Conservation (phyloP, 2,888 invertebrate genomes). For the Macaria notata region DNA sequence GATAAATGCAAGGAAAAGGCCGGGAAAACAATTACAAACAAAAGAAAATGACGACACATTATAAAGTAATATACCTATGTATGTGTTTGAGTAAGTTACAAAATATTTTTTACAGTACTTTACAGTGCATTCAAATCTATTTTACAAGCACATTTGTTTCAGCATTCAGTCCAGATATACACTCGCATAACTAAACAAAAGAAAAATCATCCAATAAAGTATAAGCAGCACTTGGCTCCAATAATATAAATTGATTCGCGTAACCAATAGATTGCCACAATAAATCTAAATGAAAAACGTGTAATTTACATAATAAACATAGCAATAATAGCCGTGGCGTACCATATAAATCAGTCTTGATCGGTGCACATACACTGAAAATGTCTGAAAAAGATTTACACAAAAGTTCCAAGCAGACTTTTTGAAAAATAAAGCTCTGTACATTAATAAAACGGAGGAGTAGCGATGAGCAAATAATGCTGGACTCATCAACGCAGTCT, state of each 20-base stretch:
- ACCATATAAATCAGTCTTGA: background rate
- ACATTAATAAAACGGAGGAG: slow-evolving; percentile 5
- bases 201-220: too few relatives aligned
- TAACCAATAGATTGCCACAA: background rate
- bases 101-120: too few relatives aligned
- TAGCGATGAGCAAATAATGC: slow-evolving; percentile 19
- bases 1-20: too few relatives aligned
- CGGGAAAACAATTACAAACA: too few relatives aligned
- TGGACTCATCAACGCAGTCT: slow-evolving; percentile 19
- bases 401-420: background rate
- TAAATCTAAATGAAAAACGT: slow-evolving; percentile 3
- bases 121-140: too few relatives aligned
- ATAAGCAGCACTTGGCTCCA: background rate
- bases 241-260: background rate
- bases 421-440: slow-evolving; percentile 2
- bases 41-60: too few relatives aligned
- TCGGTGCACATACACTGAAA: background rate
- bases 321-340: background rate
- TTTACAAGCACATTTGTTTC: too few relatives aligned
- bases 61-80: too few relatives aligned
- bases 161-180: too few relatives aligned
- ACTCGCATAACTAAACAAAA: too few relatives aligned
- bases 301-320: background rate
- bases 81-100: too few relatives aligned
- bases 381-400: background rate